A percentile compares a stretch with the other conserved stretches of the same genome.
Evolutionary conservation across 2,113 vertebrate genomes (phyloP).

Genomic region (Arvicanthis niloticus): DNA sequence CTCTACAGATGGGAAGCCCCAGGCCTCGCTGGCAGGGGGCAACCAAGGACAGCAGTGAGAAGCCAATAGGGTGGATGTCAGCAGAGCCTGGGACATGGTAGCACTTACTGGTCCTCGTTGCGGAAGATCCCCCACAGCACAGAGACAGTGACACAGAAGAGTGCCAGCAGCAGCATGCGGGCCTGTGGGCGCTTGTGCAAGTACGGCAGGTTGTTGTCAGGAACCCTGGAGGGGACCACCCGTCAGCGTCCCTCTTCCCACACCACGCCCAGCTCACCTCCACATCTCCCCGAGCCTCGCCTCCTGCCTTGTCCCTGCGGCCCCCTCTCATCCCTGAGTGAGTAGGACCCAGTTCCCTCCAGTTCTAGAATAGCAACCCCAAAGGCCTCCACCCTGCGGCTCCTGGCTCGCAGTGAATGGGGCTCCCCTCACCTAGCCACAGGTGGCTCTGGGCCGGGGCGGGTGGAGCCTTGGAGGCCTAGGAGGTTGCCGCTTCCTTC

Average conservation of each 20-base stretch:
- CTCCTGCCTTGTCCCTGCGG: neutral
- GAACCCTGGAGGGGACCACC: slow-evolving; percentile 85
- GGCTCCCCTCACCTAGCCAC: neutral
- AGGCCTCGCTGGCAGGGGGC: neutral
- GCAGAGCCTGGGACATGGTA: fast-evolving
- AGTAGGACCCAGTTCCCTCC: neutral
- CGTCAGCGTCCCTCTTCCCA: neutral
- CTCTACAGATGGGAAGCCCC: neutral
- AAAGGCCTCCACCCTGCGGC: neutral
- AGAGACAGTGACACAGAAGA: slow-evolving; percentile 91
- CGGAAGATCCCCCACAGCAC: slow-evolving; percentile 95
- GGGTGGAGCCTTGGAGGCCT: no score
- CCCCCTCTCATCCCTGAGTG: neutral
- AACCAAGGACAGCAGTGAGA: neutral
- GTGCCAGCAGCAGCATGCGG: slow-evolving; percentile 92
- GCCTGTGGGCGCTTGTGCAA: slow-evolving; percentile 94
- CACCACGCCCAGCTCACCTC: no score
- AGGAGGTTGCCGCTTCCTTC: neutral
- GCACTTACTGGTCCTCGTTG: slow-evolving; percentile 96
- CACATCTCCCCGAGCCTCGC: neutral
- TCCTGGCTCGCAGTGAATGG: neutral
- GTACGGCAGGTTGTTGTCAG: slow-evolving; percentile 95
- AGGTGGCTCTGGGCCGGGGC: neutral
- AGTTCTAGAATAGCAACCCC: neutral
- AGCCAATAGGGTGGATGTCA: no score